phyloP scores from a whole-genome alignment of 1,140 invertebrate genomes.

The Leptinotarsa defecta region DNA sequence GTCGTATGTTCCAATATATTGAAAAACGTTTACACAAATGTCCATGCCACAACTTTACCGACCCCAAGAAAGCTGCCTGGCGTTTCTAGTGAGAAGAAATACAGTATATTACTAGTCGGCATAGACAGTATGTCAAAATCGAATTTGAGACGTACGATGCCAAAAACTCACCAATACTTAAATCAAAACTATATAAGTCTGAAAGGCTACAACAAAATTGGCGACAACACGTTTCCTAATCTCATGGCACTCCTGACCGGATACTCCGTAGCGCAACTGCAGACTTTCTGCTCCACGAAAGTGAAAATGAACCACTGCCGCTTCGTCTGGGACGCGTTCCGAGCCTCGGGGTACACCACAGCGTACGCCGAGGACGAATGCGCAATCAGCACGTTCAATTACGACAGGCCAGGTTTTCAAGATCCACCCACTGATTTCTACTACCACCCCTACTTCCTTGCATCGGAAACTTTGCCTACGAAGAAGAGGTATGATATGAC shows the following conservation, averaged over 20 bases:
- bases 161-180: constrained; percentile 70
- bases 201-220: constrained; percentile 70
- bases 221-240: constrained; percentile 83
- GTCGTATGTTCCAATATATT: constrained; percentile 56
- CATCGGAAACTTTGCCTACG: constrained; percentile 59
- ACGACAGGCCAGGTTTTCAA: constrained; percentile 66
- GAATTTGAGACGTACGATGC: constrained; percentile 78
- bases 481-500: constrained; percentile 47
- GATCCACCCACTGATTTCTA: constrained; percentile 77
- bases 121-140: constrained; percentile 82
- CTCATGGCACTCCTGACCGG: constrained; percentile 75
- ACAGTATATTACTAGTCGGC: constrained; percentile 75
- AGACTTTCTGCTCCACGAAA: constrained; percentile 57
- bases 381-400: constrained; percentile 68
- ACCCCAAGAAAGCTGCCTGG: constrained; percentile 41
- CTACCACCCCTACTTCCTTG: constrained; percentile 67
- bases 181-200: constrained; percentile 61
- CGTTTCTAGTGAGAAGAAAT: constrained; percentile 6
- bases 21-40: constrained; percentile 57
- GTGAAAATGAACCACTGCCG: constrained; percentile 63
- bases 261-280: constrained; percentile 53
- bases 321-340: constrained; percentile 67
- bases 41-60: constrained; percentile 56
- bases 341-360: constrained; percentile 65
- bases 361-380: constrained; percentile 68